A percentile compares a stretch with the other conserved stretches of the same genome.
Evolutionary conservation across 2,888 invertebrate genomes (phyloP).

Genomic region (Serripes groenlandicus): DNA sequence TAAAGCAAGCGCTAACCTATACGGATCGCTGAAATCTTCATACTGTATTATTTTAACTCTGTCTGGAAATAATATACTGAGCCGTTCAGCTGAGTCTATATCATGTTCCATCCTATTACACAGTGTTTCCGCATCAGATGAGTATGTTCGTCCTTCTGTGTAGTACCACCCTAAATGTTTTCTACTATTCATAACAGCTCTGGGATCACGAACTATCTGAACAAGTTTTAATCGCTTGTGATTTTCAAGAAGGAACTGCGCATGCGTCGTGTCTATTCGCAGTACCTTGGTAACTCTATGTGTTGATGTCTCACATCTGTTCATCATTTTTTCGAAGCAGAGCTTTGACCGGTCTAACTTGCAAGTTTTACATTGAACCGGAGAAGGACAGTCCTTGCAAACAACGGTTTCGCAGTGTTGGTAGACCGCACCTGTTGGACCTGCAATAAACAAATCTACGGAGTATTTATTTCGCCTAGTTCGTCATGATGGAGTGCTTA

Average conservation of each 20-base stretch:
- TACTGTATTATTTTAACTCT: slow-evolving; percentile 34
- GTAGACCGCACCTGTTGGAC: no score
- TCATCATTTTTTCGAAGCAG: no score
- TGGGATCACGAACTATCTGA: neutral
- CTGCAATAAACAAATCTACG: no score
- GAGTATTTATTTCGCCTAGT: no score
- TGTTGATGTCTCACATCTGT: neutral
- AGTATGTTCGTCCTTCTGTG: neutral
- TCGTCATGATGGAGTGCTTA: no score
- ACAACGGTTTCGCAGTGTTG: no score
- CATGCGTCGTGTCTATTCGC: slow-evolving; percentile 1
- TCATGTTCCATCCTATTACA: slow-evolving; percentile 1
- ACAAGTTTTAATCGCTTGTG: neutral
- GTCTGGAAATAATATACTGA: slow-evolving; percentile 3
- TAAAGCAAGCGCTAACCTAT: slow-evolving; percentile 12
- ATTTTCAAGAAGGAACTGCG: slow-evolving; percentile 2
- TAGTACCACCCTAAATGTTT: neutral
- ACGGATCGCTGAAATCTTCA: slow-evolving; percentile 38
- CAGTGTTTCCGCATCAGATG: neutral
- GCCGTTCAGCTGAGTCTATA: neutral
- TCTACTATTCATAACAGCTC: neutral
- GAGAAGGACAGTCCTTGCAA: no score
- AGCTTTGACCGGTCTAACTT: no score
- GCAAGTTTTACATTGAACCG: no score
- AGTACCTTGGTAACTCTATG: slow-evolving; percentile 3